Conservation (phyloP, 2,888 invertebrate species). For the Morpho deidamia region DNA sequence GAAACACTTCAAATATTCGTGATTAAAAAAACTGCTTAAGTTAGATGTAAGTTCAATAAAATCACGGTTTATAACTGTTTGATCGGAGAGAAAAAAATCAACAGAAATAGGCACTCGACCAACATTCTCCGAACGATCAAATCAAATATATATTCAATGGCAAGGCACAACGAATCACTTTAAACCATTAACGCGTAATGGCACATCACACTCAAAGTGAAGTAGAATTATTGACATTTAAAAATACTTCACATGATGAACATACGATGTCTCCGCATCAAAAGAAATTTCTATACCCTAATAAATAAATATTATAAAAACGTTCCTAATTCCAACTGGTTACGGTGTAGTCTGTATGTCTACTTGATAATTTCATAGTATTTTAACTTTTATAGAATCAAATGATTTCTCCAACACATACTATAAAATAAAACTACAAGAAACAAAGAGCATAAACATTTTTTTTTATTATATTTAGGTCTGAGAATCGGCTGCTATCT, state of each 20-base stretch:
- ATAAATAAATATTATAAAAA: not conserved
- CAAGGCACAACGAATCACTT: slow-evolving; percentile 8
- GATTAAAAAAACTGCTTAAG: not conserved
- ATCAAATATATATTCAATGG: slow-evolving; percentile 17
- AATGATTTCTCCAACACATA: too few relatives aligned
- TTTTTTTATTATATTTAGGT: too few relatives aligned
- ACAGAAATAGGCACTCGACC: slow-evolving; percentile 37
- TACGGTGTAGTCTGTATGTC: not conserved
- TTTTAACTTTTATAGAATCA: too few relatives aligned
- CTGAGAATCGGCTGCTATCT: too few relatives aligned
- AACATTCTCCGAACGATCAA: slow-evolving; percentile 30
- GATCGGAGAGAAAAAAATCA: slow-evolving; percentile 31
- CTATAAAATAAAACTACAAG: too few relatives aligned
- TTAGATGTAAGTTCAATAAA: slow-evolving; percentile 13
- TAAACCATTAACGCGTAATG: slow-evolving; percentile 10
- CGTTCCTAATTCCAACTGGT: slow-evolving; percentile 3
- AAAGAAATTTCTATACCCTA: not conserved
- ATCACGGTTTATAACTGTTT: slow-evolving; percentile 18
- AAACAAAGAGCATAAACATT: too few relatives aligned
- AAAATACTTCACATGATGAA: slow-evolving; percentile 8
- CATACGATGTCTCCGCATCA: not conserved
- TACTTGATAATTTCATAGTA: not conserved
- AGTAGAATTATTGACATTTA: slow-evolving; percentile 7
- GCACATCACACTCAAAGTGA: slow-evolving; percentile 8
- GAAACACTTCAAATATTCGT: not conserved